Base-by-base conservation (phyloP, 2,888 invertebrate species). In the Malacosoma neustria region DNA sequence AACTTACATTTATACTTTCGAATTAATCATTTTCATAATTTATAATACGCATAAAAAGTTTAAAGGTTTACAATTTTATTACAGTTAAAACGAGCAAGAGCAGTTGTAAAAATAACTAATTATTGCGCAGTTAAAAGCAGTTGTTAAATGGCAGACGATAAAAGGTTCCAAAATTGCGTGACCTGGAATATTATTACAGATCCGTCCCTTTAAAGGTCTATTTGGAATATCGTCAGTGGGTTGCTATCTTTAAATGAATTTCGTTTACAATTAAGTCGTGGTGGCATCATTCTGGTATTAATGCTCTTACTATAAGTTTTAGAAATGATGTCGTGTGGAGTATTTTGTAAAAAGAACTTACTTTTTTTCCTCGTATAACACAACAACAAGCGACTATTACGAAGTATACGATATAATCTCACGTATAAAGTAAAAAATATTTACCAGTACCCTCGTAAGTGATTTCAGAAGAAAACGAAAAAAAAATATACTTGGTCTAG, bases 91-190 rank as follows among this genome's bases (percentile, higher is more conserved):
- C 9, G 5, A 22, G 3, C 5, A 22, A 6, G 22, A 9, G 5
- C 5, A 9, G 22, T 22, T 22, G 9, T 22, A 22, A 22, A 22
- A 22, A 9, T 22, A 22, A 22, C 3, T 22, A 22, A 22, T 22
- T 22, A 22, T 6, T 22, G 3, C 9, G 6, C 4, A 7, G 22
- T 22, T 22, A 4, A 3, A 22, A 7, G 6, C 22, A 9, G 3
- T 22, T 22, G 5, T 22, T 5, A 7, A 9, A 22, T 22, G 1
- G 22, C 22, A 22, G 22, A 22, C 9, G 22, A 22, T 22, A 14
- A 33, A 14, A 14, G 33, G 14, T 9, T 13, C 15, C 2, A 14
- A 33, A 39, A 48, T 65, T 44, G 64, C 66, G 64, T 66, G 65
- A 38, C 54, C 44, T 46, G 37, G 48, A 52, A 33, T 38, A 38